Percentiles rank a stretch among this genome's conserved stretches.
phyloP scores from a whole-genome alignment of 1,140 invertebrate species.

The Phymorhynchus buccinoides region DNA sequence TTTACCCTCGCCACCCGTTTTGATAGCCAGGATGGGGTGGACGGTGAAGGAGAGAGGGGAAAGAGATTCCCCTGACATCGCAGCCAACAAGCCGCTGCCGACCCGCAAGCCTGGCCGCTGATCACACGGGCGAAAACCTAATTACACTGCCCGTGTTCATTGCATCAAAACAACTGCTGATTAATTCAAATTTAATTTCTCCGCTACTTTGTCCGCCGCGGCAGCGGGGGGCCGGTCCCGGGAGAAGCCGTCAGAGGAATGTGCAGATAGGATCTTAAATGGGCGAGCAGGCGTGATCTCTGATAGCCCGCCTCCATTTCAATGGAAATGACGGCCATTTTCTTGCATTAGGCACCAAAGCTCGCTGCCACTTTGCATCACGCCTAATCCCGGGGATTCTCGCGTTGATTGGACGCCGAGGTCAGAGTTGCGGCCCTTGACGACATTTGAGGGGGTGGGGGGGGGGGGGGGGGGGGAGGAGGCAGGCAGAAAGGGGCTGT shows the following conservation, averaged over 20 bases:
- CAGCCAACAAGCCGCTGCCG: slow-evolving; percentile 27
- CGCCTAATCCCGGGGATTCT: slow-evolving; percentile 41
- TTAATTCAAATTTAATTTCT: slow-evolving; percentile 44
- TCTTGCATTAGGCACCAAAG: slow-evolving; percentile 43
- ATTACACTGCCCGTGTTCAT: slow-evolving; percentile 40
- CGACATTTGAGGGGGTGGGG: slow-evolving; percentile 14
- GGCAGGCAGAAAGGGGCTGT: neutral
- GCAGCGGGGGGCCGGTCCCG: neutral
- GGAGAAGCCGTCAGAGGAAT: slow-evolving; percentile 31
- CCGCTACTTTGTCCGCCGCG: slow-evolving; percentile 33
- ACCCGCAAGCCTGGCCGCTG: slow-evolving; percentile 23
- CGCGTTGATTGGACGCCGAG: slow-evolving; percentile 40
- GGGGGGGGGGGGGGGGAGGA: neutral
- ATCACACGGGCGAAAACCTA: slow-evolving; percentile 38
- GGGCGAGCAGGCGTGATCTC: slow-evolving; percentile 40
- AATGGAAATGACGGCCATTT: slow-evolving; percentile 44
- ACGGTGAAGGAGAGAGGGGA: no score
- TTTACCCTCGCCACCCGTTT: no score
- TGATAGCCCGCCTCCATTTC: slow-evolving; percentile 43
- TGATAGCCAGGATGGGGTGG: no score
- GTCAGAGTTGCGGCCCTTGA: slow-evolving; percentile 38
- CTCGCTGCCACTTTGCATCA: slow-evolving; percentile 43
- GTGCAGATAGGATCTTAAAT: slow-evolving; percentile 44
- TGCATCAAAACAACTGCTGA: slow-evolving; percentile 44
- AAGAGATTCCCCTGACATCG: slow-evolving; percentile 19